phyloP scores from a whole-genome alignment of 2,113 vertebrate genomes.

The Rafetus swinhoei region DNA sequence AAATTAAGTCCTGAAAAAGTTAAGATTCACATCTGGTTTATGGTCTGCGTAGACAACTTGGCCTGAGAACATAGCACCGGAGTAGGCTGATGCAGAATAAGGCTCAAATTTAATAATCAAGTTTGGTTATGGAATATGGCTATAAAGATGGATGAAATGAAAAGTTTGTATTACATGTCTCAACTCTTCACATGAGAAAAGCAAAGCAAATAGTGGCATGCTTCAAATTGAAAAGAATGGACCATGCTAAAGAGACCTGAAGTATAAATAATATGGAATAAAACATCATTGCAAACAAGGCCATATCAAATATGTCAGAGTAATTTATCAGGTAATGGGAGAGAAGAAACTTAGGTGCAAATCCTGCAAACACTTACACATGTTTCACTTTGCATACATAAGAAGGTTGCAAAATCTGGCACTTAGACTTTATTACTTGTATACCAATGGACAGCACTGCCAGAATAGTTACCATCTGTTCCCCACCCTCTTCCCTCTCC shows the following conservation, averaged over 20 bases:
- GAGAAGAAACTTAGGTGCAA: not conserved
- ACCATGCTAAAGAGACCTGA: constrained; percentile 26
- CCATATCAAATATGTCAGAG: not conserved
- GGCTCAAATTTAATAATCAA: constrained; percentile 73
- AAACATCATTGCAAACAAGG: constrained; percentile 24
- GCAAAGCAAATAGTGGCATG: constrained; percentile 46
- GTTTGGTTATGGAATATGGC: constrained; percentile 65
- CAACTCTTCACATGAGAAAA: constrained; percentile 51
- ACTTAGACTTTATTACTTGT: not conserved
- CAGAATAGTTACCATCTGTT: not conserved
- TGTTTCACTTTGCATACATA: constrained; percentile 17
- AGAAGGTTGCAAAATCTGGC: constrained; percentile 2
- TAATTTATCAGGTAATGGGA: not conserved
- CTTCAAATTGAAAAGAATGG: constrained; percentile 23
- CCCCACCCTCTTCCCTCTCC: not conserved
- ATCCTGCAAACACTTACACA: not conserved
- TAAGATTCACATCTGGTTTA: constrained; percentile 75
- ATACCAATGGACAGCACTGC: not conserved
- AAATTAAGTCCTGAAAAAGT: constrained; percentile 67
- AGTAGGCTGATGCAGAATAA: constrained; percentile 63
- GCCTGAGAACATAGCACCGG: constrained; percentile 72
- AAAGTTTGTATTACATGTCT: constrained; percentile 60
- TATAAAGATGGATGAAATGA: constrained; percentile 66
- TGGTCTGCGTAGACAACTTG: constrained; percentile 66
- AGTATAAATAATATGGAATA: constrained; percentile 43